A percentile compares a stretch with the other conserved stretches of the same genome.
phyloP scores from a whole-genome alignment of 2,113 vertebrate genomes.

The Oryctolagus cuniculus region DNA sequence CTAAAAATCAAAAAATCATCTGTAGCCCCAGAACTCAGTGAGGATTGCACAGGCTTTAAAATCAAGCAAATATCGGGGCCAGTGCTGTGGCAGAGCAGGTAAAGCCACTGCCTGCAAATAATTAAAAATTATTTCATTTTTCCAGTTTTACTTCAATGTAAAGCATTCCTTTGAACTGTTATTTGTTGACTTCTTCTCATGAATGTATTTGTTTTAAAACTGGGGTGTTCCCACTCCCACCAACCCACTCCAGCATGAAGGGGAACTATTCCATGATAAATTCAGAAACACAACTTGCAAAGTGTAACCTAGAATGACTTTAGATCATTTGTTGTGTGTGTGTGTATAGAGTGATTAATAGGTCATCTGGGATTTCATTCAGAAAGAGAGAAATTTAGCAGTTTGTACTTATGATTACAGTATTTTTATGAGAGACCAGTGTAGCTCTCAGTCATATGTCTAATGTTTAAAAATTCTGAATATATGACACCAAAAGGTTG shows the following conservation, averaged over 20 bases:
- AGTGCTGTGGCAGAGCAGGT: too few species aligned
- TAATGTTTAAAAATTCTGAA: slow-evolving; percentile 33
- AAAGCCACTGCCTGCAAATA: too few species aligned
- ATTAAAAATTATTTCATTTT: background rate
- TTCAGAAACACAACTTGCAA: background rate
- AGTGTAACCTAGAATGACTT: background rate
- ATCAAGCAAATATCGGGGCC: too few species aligned
- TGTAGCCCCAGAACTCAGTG: background rate
- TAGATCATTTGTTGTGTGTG: background rate
- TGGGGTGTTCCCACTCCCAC: background rate
- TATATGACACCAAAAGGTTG: background rate
- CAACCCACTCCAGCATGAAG: background rate
- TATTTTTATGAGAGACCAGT: background rate
- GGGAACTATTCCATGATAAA: background rate
- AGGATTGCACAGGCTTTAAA: background rate
- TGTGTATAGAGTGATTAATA: background rate
- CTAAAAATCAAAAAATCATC: background rate
- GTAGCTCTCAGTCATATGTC: background rate
- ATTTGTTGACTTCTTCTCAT: background rate
- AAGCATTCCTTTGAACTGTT: background rate
- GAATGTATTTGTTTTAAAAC: background rate
- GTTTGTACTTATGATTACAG: background rate
- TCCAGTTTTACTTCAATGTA: background rate
- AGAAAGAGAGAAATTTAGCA: background rate
- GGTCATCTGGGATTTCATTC: slow-evolving; percentile 17